Evolutionary conservation across 2,888 invertebrate species (phyloP).

Genomic region (Lochmaea capreae): DNA sequence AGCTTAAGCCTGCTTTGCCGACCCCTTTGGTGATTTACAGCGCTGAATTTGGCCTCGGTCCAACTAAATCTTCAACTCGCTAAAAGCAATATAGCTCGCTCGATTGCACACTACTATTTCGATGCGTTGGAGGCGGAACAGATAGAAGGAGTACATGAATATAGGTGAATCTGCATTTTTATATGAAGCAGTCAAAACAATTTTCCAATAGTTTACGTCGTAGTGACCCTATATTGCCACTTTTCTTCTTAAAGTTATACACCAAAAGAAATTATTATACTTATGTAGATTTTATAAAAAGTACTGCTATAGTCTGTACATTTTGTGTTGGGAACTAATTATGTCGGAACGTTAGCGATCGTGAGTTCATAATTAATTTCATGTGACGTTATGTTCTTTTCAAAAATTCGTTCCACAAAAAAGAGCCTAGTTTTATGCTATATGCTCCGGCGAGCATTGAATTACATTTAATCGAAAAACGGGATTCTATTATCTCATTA

Average conservation of each 20-base stretch:
- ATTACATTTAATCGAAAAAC: too few relatives aligned
- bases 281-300: not conserved
- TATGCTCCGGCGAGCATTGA: too few relatives aligned
- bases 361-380: too few relatives aligned
- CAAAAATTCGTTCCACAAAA: too few relatives aligned
- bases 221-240: not conserved
- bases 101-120: slow-evolving; percentile 34
- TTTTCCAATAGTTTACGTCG: slow-evolving; percentile 24
- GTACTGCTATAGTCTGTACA: not conserved
- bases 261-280: not conserved
- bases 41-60: slow-evolving; percentile 52
- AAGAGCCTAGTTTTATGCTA: too few relatives aligned
- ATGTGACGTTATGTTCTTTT: too few relatives aligned
- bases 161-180: slow-evolving; percentile 23
- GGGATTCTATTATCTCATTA: too few relatives aligned
- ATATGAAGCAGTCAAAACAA: slow-evolving; percentile 18
- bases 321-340: too few relatives aligned
- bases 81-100: slow-evolving; percentile 38
- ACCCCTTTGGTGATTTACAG: slow-evolving; percentile 54
- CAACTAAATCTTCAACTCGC: slow-evolving; percentile 47
- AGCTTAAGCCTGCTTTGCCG: slow-evolving; percentile 32
- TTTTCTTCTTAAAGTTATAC: not conserved
- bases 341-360: too few relatives aligned
- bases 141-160: slow-evolving; percentile 22
- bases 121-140: slow-evolving; percentile 7